Conservation (phyloP, 1,140 invertebrate genomes). For the Vanessa atalanta region DNA sequence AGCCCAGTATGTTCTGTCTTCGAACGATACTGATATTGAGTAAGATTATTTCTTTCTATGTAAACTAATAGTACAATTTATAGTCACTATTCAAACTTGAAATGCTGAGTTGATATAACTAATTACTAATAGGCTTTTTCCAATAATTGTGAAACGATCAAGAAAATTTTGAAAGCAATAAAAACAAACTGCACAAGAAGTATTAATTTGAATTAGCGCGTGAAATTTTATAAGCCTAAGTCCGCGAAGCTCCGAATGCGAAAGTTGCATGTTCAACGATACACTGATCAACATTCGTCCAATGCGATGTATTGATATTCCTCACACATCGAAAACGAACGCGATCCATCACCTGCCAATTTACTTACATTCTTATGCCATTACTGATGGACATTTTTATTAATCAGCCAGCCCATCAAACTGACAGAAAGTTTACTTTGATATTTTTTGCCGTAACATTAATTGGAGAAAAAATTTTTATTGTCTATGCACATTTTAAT, state of each 20-base stretch:
- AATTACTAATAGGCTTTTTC: too few species aligned
- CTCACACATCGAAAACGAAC: conserved; percentile 35
- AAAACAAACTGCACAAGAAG: not conserved
- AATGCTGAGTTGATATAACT: too few species aligned
- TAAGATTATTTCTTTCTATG: not conserved
- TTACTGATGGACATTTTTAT: conserved; percentile 44
- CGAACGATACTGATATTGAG: not conserved
- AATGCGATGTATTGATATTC: conserved; percentile 38
- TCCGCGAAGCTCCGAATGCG: conserved; percentile 16
- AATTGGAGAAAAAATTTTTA: conserved; percentile 23
- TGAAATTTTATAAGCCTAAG: not conserved
- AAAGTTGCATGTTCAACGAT: conserved; percentile 39
- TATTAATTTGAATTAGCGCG: not conserved
- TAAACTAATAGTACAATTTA: too few species aligned
- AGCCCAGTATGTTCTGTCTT: not conserved
- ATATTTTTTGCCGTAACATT: conserved; percentile 18
- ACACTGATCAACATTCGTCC: conserved; percentile 40
- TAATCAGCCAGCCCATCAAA: conserved; percentile 38
- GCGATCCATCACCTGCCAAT: conserved; percentile 44
- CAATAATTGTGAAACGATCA: too few species aligned
- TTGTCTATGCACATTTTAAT: conserved; percentile 19
- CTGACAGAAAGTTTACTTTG: conserved; percentile 15
- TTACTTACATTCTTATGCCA: conserved; percentile 45
- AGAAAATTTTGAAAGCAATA: not conserved
- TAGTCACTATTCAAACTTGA: too few species aligned